These are phyloP conservation scores for Amblyornis subalaris DNA, from an alignment of 2,113 vertebrate species.

Conservation along the genomic window DNA sequence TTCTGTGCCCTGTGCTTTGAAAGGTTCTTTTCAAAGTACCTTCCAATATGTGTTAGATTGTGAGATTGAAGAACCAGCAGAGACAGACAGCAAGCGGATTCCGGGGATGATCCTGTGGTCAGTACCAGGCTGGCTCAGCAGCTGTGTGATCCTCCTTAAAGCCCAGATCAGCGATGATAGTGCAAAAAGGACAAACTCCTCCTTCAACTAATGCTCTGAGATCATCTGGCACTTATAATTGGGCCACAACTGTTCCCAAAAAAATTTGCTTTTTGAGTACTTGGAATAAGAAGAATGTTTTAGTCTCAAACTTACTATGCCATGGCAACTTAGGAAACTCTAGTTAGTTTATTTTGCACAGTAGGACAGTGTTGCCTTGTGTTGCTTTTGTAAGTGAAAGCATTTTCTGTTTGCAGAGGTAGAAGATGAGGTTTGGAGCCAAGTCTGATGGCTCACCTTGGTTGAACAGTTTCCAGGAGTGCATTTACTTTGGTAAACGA, in stretches of 20 bases:
- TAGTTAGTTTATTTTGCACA: not conserved
- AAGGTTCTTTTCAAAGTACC: not conserved
- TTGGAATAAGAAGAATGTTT: not conserved
- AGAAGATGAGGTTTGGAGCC: not conserved
- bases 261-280: fast-evolving
- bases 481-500: not conserved
- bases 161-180: not conserved
- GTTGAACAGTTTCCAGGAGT: not conserved
- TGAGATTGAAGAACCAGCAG: not conserved
- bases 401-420: not conserved
- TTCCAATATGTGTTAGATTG: not conserved
- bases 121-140: not conserved
- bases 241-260: fast-evolving
- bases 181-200: not conserved
- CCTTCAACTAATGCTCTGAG: not conserved
- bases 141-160: not conserved
- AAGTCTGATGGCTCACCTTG: not conserved
- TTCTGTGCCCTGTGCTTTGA: not conserved
- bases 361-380: not conserved
- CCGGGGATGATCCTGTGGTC: not conserved
- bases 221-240: not conserved
- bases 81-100: not conserved
- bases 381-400: not conserved
- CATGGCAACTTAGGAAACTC: not conserved
- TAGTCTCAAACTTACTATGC: not conserved